phyloP scores from a whole-genome alignment of 2,888 invertebrate species.

The Eupithecia tripunctaria region DNA sequence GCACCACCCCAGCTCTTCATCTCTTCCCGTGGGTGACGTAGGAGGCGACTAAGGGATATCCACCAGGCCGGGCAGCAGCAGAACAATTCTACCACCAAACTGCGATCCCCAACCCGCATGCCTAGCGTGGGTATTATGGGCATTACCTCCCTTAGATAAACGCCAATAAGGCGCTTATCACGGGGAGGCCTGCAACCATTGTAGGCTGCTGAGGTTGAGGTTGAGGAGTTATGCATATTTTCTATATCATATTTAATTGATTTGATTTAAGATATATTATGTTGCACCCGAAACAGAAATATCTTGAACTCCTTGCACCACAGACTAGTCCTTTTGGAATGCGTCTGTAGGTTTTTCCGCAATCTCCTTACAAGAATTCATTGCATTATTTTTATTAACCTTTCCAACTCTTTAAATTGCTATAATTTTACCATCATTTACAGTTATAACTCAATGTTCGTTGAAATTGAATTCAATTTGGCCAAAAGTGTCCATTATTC shows the following conservation, averaged over 20 bases:
- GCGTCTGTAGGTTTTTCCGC: not conserved
- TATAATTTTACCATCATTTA: not conserved
- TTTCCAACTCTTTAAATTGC: not conserved
- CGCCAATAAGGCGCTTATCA: too few relatives aligned
- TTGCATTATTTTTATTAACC: not conserved
- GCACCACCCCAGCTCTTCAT: too few relatives aligned
- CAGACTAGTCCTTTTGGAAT: not conserved
- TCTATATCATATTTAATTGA: too few relatives aligned
- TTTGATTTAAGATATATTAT: not conserved
- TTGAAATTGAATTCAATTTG: conserved; percentile 13
- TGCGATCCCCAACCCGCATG: too few relatives aligned
- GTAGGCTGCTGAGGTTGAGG: too few relatives aligned
- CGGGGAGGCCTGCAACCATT: too few relatives aligned
- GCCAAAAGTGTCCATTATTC: conserved; percentile 3
- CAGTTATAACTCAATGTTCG: conserved; percentile 8
- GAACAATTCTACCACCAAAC: too few relatives aligned
- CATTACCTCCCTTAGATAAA: too few relatives aligned
- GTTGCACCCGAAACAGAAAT: not conserved
- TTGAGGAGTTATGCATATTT: not conserved
- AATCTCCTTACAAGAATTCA: not conserved
- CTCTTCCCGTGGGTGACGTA: too few relatives aligned
- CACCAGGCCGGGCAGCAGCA: too few relatives aligned
- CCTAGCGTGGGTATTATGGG: too few relatives aligned
- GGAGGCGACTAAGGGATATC: too few relatives aligned
- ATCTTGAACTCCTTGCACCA: not conserved